Base-by-base conservation (phyloP, 2,888 invertebrate genomes). In the Andrena dorsata region DNA sequence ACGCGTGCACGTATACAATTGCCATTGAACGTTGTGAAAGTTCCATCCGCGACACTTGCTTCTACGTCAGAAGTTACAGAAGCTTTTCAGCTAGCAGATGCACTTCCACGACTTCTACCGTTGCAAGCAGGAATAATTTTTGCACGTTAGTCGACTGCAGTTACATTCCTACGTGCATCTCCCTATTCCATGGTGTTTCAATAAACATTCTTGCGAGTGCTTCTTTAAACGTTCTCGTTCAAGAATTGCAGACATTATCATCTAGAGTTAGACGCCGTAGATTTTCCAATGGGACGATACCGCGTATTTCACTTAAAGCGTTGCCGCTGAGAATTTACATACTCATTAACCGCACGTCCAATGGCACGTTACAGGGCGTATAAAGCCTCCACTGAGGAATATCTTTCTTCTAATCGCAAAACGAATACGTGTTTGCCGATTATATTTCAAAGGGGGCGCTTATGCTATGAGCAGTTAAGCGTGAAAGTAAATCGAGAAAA, bases 381-480 rank as follows among this genome's bases (percentile, higher is more conserved):
- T 76, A 86, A 88, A 78, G 82, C 65, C 77, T 69, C 81, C 63
- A 83, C 86, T 85, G 79, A 87, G 85, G 77, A 86, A 87, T 89
- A 89, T 88, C 87, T 73, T 81, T 58, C 82, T 73, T 64, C 81
- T 85, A 86, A 88, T 89, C 88, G 82, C 76, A 61, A 47, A 35
- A n/a, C 71, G 81, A 64, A 58, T 47, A 77, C 64, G 60, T 66
- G 61, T 60, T 73, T 63, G 53, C 53, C n/a, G 76, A 77, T 76
- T 70, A 70, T 28, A 49, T 69, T 76, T 81, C 84, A 81, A 84
- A 78, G 81, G 53, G 32, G 23, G 4, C 63, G 76, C 71, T 73
- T 80, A 63, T 82, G 58, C 76, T 8, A n/a, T 8, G 78, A 10
- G 28, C 60, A 16, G 72, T 53, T 23, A 35, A 70, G 73, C 63